Conservation (phyloP, 1,140 invertebrate genomes). For the Subanguina moxae region DNA sequence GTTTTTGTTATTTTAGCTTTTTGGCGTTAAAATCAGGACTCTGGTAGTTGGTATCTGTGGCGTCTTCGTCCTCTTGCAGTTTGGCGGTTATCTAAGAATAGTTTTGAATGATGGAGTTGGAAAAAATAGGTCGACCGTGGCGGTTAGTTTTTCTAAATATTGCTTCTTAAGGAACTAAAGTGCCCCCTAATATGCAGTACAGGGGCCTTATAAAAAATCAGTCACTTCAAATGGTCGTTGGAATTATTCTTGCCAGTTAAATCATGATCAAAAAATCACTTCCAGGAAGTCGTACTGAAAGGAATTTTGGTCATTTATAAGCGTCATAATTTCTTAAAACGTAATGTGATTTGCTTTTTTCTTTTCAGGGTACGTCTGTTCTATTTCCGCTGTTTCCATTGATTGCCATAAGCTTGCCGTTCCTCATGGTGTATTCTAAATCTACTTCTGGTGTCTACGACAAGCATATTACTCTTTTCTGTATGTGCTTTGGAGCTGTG, state of each 20-base stretch:
- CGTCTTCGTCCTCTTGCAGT: conserved; percentile 43
- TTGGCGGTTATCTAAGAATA: conserved; percentile 51
- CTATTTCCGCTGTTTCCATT: conserved; percentile 92
- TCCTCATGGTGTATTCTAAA: conserved; percentile 88
- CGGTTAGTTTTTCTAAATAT: conserved; percentile 64
- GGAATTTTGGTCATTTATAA: no score
- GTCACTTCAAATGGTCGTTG: no score
- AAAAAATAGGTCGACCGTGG: conserved; percentile 91
- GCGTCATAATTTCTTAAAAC: conserved; percentile 8
- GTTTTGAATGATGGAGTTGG: conserved; percentile 82
- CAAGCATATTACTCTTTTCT: conserved; percentile 84
- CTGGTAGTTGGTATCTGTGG: conserved; percentile 32
- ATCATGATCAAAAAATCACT: no score
- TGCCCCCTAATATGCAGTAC: no score
- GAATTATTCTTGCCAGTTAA: no score
- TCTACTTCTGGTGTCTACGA: conserved; percentile 82
- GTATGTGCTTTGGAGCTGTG: conserved; percentile 88
- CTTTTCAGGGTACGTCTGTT: conserved; percentile 83
- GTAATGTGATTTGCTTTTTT: no score
- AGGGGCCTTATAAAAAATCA: no score
- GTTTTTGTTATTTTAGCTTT: conserved; percentile 37
- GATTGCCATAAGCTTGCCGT: conserved; percentile 79
- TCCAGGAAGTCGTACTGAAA: no score
- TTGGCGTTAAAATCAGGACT: conserved; percentile 43
- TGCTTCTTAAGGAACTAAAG: no score